phyloP scores from a whole-genome alignment of 2,888 invertebrate genomes.

The Drosophila antonietae region DNA sequence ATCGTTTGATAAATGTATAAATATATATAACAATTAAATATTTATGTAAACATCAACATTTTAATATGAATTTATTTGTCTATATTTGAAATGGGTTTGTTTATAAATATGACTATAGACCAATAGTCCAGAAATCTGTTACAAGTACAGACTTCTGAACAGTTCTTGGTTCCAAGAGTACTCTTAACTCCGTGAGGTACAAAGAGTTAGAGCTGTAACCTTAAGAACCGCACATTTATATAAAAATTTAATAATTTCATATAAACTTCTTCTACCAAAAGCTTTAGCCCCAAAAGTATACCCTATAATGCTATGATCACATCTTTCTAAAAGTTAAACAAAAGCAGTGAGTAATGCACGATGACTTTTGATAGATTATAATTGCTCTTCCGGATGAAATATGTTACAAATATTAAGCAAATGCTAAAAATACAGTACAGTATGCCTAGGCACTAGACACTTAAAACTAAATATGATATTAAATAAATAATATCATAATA shows the following conservation, averaged over 20 bases:
- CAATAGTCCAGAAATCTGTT: too few relatives aligned
- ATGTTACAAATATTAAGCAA: background rate
- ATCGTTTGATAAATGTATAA: conserved; percentile 50
- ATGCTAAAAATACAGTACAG: background rate
- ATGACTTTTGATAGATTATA: background rate
- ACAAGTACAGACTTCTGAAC: background rate
- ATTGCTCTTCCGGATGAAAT: background rate
- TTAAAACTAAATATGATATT: too few relatives aligned
- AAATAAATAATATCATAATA: too few relatives aligned
- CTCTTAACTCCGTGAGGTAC: too few relatives aligned
- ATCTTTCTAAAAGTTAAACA: background rate
- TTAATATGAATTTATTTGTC: background rate
- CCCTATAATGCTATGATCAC: background rate
- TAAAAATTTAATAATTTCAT: background rate
- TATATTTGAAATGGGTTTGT: background rate
- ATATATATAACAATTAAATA: conserved; percentile 48
- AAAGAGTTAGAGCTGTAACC: background rate
- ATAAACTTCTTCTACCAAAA: background rate
- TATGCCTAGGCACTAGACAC: background rate
- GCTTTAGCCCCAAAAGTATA: conserved; percentile 3
- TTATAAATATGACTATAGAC: background rate
- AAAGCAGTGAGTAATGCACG: background rate
- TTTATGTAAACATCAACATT: conserved; percentile 41
- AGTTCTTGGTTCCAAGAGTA: background rate
- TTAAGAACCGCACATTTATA: background rate